phyloP scores from a whole-genome alignment of 2,113 vertebrate species.

The Sinocyclocheilus maitianheensis region DNA sequence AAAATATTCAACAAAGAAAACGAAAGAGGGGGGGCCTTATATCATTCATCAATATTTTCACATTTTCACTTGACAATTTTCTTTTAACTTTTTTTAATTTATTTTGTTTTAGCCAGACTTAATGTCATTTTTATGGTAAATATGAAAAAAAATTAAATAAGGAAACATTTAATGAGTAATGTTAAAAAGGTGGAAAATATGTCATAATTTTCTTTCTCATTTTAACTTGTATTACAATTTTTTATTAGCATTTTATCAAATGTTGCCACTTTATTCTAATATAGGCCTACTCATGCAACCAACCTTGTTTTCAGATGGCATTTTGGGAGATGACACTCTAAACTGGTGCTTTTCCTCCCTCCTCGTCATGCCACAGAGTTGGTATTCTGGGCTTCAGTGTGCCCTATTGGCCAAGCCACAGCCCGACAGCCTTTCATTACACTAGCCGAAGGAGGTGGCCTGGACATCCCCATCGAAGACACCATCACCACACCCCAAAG shows the following conservation, averaged over 20 bases:
- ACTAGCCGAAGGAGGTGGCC: conserved; percentile 47
- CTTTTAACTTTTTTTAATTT: not conserved
- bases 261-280: not conserved
- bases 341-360: conserved; percentile 51
- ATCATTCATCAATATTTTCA: not conserved
- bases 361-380: conserved; percentile 51
- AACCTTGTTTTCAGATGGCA: not conserved
- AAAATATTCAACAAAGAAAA: not conserved
- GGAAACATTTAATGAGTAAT: not conserved
- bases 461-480: conserved; percentile 52
- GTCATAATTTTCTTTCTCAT: not conserved
- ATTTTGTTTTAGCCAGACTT: not conserved
- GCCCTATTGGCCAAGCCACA: conserved; percentile 53
- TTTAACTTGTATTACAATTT: not conserved
- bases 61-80: not conserved
- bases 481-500: conserved; percentile 40
- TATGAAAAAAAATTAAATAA: not conserved
- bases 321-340: conserved; percentile 9
- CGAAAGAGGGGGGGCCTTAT: too few species aligned
- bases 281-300: not conserved
- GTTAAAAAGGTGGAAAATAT: not conserved
- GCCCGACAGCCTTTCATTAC: conserved; percentile 60
- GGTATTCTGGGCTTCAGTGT: conserved; percentile 58
- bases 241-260: not conserved
- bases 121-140: not conserved